These are phyloP conservation scores for Lichenostomus cassidix DNA, from an alignment of 2,113 vertebrate genomes.

Conservation along the genomic window DNA sequence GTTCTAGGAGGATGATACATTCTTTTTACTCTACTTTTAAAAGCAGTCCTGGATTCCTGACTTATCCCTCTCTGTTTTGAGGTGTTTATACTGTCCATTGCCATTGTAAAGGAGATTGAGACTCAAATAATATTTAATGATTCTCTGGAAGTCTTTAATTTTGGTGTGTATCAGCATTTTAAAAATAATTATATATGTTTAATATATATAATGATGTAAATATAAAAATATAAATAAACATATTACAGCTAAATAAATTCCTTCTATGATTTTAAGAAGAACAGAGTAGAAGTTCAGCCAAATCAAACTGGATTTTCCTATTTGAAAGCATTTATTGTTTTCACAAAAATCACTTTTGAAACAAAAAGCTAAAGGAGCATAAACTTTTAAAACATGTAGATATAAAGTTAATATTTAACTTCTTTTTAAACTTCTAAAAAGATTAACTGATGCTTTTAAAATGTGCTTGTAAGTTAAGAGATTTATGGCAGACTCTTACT, in stretches of 20 bases:
- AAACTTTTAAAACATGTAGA: not conserved
- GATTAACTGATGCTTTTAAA: slow-evolving; percentile 18
- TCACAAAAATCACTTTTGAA: not conserved
- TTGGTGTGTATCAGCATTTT: not conserved
- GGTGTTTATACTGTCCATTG: not conserved
- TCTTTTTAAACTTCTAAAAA: not conserved
- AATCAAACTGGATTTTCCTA: not conserved
- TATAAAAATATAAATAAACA: not conserved
- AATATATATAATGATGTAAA: not conserved
- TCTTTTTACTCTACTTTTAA: not conserved
- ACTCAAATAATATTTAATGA: not conserved
- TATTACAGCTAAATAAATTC: not conserved
- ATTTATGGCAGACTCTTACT: not conserved
- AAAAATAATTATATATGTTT: not conserved
- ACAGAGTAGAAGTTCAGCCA: not conserved
- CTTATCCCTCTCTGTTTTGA: not conserved
- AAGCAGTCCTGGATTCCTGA: not conserved
- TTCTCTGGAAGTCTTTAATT: not conserved
- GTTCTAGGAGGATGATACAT: not conserved
- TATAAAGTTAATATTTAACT: slow-evolving; percentile 34
- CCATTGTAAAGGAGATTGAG: not conserved
- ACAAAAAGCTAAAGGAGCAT: not conserved
- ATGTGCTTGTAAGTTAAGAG: not conserved
- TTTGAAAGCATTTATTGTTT: not conserved
- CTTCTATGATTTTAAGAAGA: not conserved